Base-by-base conservation (phyloP, 2,888 invertebrate species). In the Thalpophila matura region DNA sequence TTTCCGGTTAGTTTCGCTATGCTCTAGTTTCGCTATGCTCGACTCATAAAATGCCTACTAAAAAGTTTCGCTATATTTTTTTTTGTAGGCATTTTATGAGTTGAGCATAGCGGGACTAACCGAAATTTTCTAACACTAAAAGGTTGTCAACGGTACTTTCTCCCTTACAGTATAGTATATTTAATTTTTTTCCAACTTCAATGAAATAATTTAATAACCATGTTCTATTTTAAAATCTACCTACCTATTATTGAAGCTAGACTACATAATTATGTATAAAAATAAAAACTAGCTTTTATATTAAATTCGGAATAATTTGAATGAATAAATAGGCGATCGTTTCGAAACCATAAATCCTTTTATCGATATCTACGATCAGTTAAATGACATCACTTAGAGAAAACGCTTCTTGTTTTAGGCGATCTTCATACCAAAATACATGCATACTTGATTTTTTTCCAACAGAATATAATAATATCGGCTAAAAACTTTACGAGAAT, bases 331-430 rank as follows among this genome's bases (percentile, higher is more conserved):
- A 66, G 47, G 16, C 26, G 37, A 56, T 54, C 46, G 35, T 57
- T 54, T 12, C 20, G 62, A 74, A 71, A 59, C 58, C 53, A 77
- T 77, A 74, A 77, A 77, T 74, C 60, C 58, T 68, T 57, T 74
- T 75, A 77, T 77, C 77, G 58, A 77, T 68, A 61, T 68, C 51
- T 60, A 14, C 37, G 53, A 77, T 77, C 78, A 50, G 55, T 72
- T 65, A 68, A 74, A 72, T 72, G 78, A 68, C 75, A 77, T 77
- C 78, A 77, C 72, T 77, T 77, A 65, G 56, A 68, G 59, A 74
- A 72, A 71, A 74, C 54, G 71, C 57, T 74, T 54, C 63, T 63
- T 40, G 55, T 57, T 51, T 59, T 56, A 77, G 66, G 76, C 53
- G n/a, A 49, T 27, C 14, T 70, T 16, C 42, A 66, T 57, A 64